Evolutionary conservation across 64 coral and sea anemone genomes (phyloP).

Genomic region (Montipora capricornis): DNA sequence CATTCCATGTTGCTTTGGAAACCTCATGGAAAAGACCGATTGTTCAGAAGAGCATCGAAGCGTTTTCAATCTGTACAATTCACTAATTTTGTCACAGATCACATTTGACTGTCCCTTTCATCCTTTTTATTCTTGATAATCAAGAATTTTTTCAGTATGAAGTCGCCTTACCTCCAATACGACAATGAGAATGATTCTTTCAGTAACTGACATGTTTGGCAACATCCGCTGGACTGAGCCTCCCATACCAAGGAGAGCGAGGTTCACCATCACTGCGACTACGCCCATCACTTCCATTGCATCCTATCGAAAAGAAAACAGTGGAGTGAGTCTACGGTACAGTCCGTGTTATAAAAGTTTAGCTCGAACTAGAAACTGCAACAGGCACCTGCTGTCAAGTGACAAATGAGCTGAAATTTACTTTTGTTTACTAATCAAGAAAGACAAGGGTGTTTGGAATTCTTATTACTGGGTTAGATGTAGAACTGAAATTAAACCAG

Average conservation of each 20-base stretch:
- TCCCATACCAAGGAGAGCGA: conserved; percentile 92
- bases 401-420: not conserved
- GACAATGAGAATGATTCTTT: conserved; percentile 92
- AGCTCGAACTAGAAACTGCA: no score
- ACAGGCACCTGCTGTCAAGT: no score
- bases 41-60: no score
- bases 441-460: no score
- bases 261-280: conserved; percentile 97
- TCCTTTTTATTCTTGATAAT: not conserved
- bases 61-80: no score
- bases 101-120: not conserved
- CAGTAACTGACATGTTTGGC: conserved; percentile 82
- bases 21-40: no score
- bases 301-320: conserved; percentile 60
- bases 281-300: conserved; percentile 99
- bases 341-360: no score
- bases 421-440: no score
- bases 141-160: not conserved
- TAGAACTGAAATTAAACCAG: no score
- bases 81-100: not conserved
- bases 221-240: conserved; percentile 96
- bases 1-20: no score
- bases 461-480: no score
- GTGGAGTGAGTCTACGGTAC: not conserved
- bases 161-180: conserved; percentile 78